Evolutionary conservation across 2,888 invertebrate species (phyloP).

Genomic region (Drosophila cognata): DNA sequence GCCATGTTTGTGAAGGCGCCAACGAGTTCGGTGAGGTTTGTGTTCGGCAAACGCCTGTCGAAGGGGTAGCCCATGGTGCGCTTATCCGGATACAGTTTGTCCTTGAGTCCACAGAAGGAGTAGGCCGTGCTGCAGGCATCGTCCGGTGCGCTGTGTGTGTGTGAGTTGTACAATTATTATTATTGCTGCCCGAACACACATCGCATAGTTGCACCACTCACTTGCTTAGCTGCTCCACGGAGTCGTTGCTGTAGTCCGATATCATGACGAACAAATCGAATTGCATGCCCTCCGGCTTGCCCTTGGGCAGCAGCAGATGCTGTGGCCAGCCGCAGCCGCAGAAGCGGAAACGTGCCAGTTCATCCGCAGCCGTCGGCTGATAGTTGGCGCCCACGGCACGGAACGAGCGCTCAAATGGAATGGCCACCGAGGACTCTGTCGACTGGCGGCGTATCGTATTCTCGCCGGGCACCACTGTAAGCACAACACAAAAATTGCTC

Average conservation of each 20-base stretch:
- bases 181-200: neutral
- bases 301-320: slow-evolving; percentile 92
- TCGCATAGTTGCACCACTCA: slow-evolving; percentile 82
- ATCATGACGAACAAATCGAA: slow-evolving; percentile 92
- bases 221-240: slow-evolving; percentile 76
- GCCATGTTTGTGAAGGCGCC: slow-evolving; percentile 89
- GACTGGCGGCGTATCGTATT: slow-evolving; percentile 89
- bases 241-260: slow-evolving; percentile 89
- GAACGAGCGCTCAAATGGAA: slow-evolving; percentile 93
- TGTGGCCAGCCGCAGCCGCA: slow-evolving; percentile 96
- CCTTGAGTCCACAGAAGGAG: slow-evolving; percentile 90
- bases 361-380: slow-evolving; percentile 85
- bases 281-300: slow-evolving; percentile 88
- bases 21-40: slow-evolving; percentile 88
- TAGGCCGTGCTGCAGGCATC: slow-evolving; percentile 87
- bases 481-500: slow-evolving; percentile 26
- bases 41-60: slow-evolving; percentile 84
- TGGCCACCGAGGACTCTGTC: slow-evolving; percentile 91
- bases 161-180: neutral
- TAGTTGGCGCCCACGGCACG: slow-evolving; percentile 87
- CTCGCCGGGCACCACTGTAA: slow-evolving; percentile 88
- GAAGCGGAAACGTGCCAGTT: slow-evolving; percentile 89
- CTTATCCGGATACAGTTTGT: slow-evolving; percentile 89
- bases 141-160: slow-evolving; percentile 85
- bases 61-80: slow-evolving; percentile 89